A percentile compares a stretch with the other conserved stretches of the same genome.
Conservation (phyloP, 2,888 invertebrate genomes). For the Scaptomyza caliginosa region DNA sequence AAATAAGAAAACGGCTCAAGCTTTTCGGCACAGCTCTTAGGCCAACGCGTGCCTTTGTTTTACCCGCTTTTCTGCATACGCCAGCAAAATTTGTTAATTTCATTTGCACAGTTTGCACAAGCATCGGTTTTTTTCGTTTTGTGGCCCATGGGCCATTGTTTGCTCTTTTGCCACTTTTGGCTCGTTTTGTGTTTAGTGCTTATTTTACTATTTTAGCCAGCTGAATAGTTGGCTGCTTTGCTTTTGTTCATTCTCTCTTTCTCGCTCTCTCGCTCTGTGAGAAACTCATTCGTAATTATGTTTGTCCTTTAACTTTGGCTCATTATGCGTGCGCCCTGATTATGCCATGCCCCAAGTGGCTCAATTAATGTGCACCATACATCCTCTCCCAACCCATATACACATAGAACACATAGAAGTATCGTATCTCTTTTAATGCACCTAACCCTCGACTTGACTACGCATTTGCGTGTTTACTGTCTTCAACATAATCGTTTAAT, state of each 20-base stretch:
- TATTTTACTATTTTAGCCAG: conserved; percentile 8
- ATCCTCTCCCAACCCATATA: neutral
- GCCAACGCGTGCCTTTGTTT: neutral
- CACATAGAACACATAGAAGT: conserved; percentile 16
- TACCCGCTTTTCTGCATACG: conserved; percentile 60
- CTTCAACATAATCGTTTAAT: conserved; percentile 45
- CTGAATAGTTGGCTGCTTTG: conserved; percentile 6
- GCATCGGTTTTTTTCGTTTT: too few species aligned
- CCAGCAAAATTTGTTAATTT: conserved; percentile 74
- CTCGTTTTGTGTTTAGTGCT: conserved; percentile 19
- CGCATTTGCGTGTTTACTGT: conserved; percentile 46
- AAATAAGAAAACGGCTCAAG: conserved; percentile 56
- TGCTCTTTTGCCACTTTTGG: conserved; percentile 24
- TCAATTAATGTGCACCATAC: conserved; percentile 66
- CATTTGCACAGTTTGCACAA: conserved; percentile 75
- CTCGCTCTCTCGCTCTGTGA: conserved; percentile 6
- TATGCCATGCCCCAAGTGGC: conserved; percentile 73
- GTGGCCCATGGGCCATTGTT: conserved; percentile 39
- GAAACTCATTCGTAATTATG: conserved; percentile 68
- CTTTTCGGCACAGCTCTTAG: neutral
- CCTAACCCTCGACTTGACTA: too few species aligned
- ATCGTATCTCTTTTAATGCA: too few species aligned
- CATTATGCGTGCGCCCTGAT: conserved; percentile 75
- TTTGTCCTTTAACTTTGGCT: conserved; percentile 76
- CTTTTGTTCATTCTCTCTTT: neutral